Conservation (phyloP, 2,888 invertebrate species). For the Leucophenga maculata region DNA sequence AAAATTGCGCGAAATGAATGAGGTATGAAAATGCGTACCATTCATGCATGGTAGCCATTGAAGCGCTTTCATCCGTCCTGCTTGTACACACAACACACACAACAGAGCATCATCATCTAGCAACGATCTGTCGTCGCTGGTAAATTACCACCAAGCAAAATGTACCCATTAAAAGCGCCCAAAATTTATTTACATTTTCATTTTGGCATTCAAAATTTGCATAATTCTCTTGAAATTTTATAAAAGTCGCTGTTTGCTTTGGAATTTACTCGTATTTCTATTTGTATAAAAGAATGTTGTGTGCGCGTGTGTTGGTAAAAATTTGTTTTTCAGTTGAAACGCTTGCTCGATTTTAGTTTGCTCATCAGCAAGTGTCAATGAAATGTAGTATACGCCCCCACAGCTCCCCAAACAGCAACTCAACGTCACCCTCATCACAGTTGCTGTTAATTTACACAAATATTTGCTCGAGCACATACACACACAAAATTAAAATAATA, state of each 20-base stretch:
- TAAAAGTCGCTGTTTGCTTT: not conserved
- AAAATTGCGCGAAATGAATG: too few species aligned
- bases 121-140: not conserved
- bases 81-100: too few species aligned
- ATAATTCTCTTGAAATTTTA: not conserved
- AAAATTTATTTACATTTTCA: conserved; percentile 13
- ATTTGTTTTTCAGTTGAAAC: conserved; percentile 3
- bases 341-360: not conserved
- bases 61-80: too few species aligned
- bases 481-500: not conserved
- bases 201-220: conserved; percentile 25
- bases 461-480: not conserved
- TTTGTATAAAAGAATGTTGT: not conserved
- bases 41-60: too few species aligned
- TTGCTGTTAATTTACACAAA: conserved; percentile 11
- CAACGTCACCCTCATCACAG: not conserved
- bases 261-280: not conserved
- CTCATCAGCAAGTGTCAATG: conserved; percentile 19
- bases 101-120: too few species aligned
- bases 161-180: not conserved
- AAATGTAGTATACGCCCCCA: not conserved
- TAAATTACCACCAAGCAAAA: not conserved
- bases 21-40: too few species aligned
- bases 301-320: not conserved
- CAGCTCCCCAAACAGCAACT: not conserved